These are phyloP conservation scores for Chrysotoxum bicinctum DNA, from an alignment of 2,888 invertebrate species.

Conservation along the genomic window DNA sequence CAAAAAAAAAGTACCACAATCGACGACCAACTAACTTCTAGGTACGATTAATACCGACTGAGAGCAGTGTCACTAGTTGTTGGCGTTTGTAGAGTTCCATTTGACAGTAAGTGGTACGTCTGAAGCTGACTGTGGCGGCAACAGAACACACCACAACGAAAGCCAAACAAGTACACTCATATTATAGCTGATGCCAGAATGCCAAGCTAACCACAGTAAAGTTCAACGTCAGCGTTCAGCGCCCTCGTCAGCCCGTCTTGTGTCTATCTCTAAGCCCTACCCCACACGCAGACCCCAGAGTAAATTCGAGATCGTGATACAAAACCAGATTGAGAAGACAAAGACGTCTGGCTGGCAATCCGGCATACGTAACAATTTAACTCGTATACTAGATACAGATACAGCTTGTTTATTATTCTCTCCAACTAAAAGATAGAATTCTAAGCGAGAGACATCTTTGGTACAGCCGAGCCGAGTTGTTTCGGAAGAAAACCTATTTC, in stretches of 20 bases:
- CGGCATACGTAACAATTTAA: conserved; percentile 4
- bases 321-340: conserved; percentile 59
- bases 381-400: conserved; percentile 25
- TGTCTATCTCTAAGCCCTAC: conserved; percentile 47
- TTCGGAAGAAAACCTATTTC: conserved; percentile 39
- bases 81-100: conserved; percentile 40
- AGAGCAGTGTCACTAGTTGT: conserved; percentile 43
- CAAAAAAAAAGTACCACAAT: conserved; percentile 32
- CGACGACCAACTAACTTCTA: conserved; percentile 60
- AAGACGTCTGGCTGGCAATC: conserved; percentile 36
- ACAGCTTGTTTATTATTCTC: conserved; percentile 21
- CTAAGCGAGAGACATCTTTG: conserved; percentile 24
- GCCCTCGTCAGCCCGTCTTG: conserved; percentile 36
- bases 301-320: conserved; percentile 23
- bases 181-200: conserved; percentile 4
- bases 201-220: conserved; percentile 21
- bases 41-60: conserved; percentile 69
- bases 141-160: conserved; percentile 42
- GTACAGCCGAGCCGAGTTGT: conserved; percentile 4
- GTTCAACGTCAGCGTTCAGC: conserved; percentile 39
- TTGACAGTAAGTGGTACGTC: conserved; percentile 38
- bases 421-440: conserved; percentile 29
- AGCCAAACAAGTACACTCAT: conserved; percentile 38
- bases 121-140: conserved; percentile 5
- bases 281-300: conserved; percentile 32